Conservation (phyloP, 2,888 invertebrate species). For the Drosophila yooni region DNA sequence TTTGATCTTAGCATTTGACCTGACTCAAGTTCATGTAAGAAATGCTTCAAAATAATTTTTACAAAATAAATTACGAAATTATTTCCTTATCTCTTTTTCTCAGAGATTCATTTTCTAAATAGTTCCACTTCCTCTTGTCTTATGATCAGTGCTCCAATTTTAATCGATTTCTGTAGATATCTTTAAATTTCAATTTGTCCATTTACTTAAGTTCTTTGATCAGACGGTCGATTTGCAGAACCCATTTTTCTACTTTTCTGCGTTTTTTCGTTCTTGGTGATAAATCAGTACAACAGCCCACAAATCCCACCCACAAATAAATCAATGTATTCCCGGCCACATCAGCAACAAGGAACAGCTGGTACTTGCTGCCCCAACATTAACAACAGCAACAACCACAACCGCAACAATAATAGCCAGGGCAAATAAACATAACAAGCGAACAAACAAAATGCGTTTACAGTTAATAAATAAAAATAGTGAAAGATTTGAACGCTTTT, state of each 20-base stretch:
- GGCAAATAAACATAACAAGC: slow-evolving; percentile 24
- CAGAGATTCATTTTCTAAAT: neutral
- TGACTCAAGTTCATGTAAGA: too few relatives aligned
- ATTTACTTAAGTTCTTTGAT: neutral
- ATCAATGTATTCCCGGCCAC: slow-evolving; percentile 25
- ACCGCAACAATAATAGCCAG: slow-evolving; percentile 11
- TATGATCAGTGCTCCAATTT: neutral
- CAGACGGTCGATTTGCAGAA: neutral
- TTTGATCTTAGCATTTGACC: neutral
- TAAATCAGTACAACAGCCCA: slow-evolving; percentile 27
- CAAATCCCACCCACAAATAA: slow-evolving; percentile 6
- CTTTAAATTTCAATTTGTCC: neutral
- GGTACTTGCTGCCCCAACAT: slow-evolving; percentile 11
- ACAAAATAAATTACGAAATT: neutral
- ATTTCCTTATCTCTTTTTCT: neutral
- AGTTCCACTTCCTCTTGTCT: neutral
- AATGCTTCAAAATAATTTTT: neutral
- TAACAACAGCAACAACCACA: neutral
- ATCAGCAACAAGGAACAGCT: slow-evolving; percentile 31
- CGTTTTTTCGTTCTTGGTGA: slow-evolving; percentile 6
- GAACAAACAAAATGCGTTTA: slow-evolving; percentile 13
- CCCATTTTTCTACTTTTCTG: slow-evolving; percentile 7
- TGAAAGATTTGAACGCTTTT: slow-evolving; percentile 12
- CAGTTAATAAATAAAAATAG: slow-evolving; percentile 43
- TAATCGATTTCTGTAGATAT: neutral